Base-by-base conservation (phyloP, 30 jellyfish, hydroid and myxozoan species). In the Catostylus mosaicus region DNA sequence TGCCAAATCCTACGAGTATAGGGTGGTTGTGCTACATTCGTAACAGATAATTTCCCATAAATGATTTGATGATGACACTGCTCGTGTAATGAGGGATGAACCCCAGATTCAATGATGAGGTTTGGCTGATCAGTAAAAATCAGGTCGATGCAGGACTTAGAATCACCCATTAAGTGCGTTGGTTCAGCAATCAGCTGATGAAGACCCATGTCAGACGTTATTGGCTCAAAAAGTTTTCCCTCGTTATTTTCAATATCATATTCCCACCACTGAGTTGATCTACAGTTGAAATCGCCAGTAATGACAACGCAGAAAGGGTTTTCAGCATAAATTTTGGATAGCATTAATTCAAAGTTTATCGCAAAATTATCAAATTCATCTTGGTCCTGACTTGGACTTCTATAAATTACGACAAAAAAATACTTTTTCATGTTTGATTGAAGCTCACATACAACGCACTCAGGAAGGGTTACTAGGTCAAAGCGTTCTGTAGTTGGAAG, bases 251-350 rank as follows among this genome's bases (percentile, higher is more conserved):
- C 89, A 36, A 78, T 78, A 78, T 78, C 80, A 78, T 65, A 26
- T 62, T 78, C 89, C 81, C 71, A 78, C 80, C 89, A 62, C 63
- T 78, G 89, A 43, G 80, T 50, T 36, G 89, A 65, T 32, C 89
- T 60, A 40, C 89, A 65, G 89, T 65, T 78, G 79, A 62, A 78
- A 52, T 78, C 89, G 63, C 89, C 89, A 30, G 89, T 78, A 78
- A 78, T 78, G 67, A 78, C 67, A 65, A 78, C 89, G 67, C 77
- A 78, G 69, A 43, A 78, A 18, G 89, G 89, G 46, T 78, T 78
- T 78, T 61, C 89, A 78, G 89, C 89, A 37, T 78, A 77, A 61
- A n/a, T n/a, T n/a, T n/a, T n/a, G n/a, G n/a, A n/a, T n/a, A n/a
- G n/a, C n/a, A n/a, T 26, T 23, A 78, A 46, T 63, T 78, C 89